These are phyloP conservation scores for Venustoraphidia nigricollis DNA, from an alignment of 2,888 invertebrate species.

Conservation along the genomic window DNA sequence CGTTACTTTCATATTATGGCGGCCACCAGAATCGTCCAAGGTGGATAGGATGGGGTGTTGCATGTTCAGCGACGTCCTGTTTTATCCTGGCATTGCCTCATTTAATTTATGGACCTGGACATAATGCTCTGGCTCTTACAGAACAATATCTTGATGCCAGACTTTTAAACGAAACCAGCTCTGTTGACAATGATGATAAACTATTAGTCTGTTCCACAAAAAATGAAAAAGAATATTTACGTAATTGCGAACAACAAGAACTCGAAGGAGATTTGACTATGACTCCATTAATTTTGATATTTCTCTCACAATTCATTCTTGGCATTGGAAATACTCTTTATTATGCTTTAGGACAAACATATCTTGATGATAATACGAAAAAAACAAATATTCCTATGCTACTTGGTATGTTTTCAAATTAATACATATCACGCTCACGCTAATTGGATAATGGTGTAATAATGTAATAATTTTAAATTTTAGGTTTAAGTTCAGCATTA, in stretches of 20 bases:
- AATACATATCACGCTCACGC: conserved; percentile 1
- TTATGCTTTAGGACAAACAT: conserved; percentile 49
- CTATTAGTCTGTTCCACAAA: conserved; percentile 16
- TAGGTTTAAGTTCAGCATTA: conserved; percentile 33
- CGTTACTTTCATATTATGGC: conserved; percentile 45
- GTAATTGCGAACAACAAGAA: conserved; percentile 24
- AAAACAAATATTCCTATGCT: conserved; percentile 46
- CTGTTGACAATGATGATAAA: conserved; percentile 9
- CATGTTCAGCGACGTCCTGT: conserved; percentile 41
- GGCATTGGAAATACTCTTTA: conserved; percentile 51
- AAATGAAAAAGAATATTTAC: conserved; percentile 16
- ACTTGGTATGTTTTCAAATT: conserved; percentile 27
- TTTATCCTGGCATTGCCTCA: conserved; percentile 43
- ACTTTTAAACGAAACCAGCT: no score
- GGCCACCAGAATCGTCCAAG: conserved; percentile 49
- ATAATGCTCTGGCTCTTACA: conserved; percentile 31
- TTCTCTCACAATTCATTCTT: conserved; percentile 50
- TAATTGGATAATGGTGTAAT: not conserved
- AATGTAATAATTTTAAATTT: conserved; percentile 9
- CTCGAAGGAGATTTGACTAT: conserved; percentile 23
- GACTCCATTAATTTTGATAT: conserved; percentile 30
- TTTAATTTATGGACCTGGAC: conserved; percentile 43
- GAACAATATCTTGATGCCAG: conserved; percentile 23
- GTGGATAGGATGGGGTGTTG: conserved; percentile 50
- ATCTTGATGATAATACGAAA: conserved; percentile 51